Conservation (phyloP, 2,797 vertebrate genomes). For the Neopelma chrysocephalum region DNA sequence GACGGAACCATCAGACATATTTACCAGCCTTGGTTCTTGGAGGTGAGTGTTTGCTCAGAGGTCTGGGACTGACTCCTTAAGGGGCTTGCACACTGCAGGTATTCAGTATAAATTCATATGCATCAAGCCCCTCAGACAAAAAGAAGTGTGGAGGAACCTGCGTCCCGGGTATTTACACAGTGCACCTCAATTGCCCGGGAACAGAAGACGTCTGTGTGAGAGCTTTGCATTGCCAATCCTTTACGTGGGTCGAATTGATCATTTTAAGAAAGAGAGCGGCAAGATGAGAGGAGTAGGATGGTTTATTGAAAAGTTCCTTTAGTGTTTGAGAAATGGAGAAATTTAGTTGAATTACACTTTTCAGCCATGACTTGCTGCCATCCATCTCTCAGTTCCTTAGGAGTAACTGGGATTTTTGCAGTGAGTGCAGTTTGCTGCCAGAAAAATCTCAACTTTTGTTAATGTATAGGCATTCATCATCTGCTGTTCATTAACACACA, state of each 20-base stretch:
- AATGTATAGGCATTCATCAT: constrained; percentile 90
- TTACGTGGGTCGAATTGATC: constrained; percentile 3
- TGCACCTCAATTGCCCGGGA: neutral
- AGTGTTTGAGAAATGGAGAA: neutral
- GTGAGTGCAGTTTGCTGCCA: constrained; percentile 56
- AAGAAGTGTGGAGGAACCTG: constrained; percentile 36
- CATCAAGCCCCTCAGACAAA: constrained; percentile 19
- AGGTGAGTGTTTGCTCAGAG: constrained; percentile 58
- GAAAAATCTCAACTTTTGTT: constrained; percentile 74
- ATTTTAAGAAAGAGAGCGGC: neutral
- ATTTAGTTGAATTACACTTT: neutral
- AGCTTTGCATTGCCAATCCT: neutral
- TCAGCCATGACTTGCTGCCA: neutral
- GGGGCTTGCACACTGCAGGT: constrained; percentile 37
- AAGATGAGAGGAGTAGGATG: neutral
- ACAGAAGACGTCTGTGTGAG: constrained; percentile 37
- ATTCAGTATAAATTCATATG: constrained; percentile 48
- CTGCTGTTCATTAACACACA: constrained; percentile 79
- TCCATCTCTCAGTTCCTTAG: neutral
- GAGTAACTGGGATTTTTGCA: neutral
- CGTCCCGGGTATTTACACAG: neutral
- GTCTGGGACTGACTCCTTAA: constrained; percentile 38
- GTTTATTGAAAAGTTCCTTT: constrained; percentile 20
- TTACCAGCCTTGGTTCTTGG: neutral
- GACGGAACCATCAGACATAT: constrained; percentile 28